Evolutionary conservation across 1,140 invertebrate genomes (phyloP).

Genomic region (Chelonus insularis): DNA sequence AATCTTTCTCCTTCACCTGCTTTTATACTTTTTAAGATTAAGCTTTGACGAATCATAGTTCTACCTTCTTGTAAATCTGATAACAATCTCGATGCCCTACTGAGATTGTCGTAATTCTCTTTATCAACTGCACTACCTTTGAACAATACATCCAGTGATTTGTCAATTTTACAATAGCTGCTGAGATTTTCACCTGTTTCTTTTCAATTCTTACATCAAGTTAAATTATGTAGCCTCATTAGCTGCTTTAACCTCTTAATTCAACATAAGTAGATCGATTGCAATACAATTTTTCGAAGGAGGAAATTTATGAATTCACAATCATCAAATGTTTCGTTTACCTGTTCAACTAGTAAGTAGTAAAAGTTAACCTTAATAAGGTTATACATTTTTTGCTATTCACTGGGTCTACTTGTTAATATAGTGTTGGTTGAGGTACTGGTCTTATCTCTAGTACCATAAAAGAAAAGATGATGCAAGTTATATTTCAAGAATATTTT

Average conservation of each 20-base stretch:
- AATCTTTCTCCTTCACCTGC: conserved; percentile 2
- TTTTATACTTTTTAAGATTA: conserved; percentile 27
- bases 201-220: too few relatives aligned
- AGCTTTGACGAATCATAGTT: conserved; percentile 18
- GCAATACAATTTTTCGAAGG: conserved; percentile 9
- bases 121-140: neutral
- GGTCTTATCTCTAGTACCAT: neutral
- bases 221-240: conserved; percentile 6
- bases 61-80: conserved; percentile 28
- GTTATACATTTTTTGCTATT: too few relatives aligned
- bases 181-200: too few relatives aligned
- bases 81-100: conserved; percentile 16
- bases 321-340: too few relatives aligned
- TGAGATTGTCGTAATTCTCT: neutral
- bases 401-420: too few relatives aligned
- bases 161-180: too few relatives aligned
- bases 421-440: neutral
- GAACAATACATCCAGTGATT: too few relatives aligned
- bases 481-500: too few relatives aligned
- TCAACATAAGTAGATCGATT: conserved; percentile 18
- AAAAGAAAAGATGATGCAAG: too few relatives aligned
- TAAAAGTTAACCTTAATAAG: too few relatives aligned
- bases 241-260: conserved; percentile 16
- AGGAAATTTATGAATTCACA: too few relatives aligned
- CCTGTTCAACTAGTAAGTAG: too few relatives aligned